Conservation (phyloP, 2,113 vertebrate genomes). For the Notothenia rossii region DNA sequence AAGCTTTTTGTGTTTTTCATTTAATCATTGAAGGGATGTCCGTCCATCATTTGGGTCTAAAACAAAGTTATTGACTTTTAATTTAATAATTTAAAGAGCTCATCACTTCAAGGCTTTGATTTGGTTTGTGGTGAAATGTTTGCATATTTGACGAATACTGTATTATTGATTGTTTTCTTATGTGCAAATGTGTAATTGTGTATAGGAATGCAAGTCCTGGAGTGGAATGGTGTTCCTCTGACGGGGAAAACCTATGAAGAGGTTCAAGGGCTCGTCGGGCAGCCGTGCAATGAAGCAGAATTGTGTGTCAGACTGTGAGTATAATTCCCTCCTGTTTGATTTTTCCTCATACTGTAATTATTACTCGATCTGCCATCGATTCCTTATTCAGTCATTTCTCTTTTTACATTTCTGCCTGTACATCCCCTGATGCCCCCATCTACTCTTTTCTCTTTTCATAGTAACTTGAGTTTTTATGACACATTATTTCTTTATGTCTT, state of each 20-base stretch:
- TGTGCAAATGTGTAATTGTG: not conserved
- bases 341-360: not conserved
- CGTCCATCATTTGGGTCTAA: not conserved
- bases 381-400: not conserved
- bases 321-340: conserved; percentile 47
- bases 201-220: conserved; percentile 97
- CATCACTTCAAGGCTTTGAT: not conserved
- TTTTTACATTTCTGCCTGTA: not conserved
- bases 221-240: conserved; percentile 94
- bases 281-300: conserved; percentile 94
- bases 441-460: no score
- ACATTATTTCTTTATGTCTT: conserved; percentile 40
- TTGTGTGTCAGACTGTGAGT: conserved; percentile 99
- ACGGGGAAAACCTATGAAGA: conserved; percentile 97
- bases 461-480: no score
- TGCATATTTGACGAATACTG: not conserved
- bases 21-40: not conserved
- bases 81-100: not conserved
- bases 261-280: conserved; percentile 92
- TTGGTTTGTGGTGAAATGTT: conserved; percentile 18
- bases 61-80: not conserved
- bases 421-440: no score
- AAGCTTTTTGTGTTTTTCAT: conserved; percentile 15
- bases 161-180: conserved; percentile 4
- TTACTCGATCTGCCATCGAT: not conserved